Evolutionary conservation across 2,113 vertebrate species (phyloP).

Genomic region (cat (Felis catus)): DNA sequence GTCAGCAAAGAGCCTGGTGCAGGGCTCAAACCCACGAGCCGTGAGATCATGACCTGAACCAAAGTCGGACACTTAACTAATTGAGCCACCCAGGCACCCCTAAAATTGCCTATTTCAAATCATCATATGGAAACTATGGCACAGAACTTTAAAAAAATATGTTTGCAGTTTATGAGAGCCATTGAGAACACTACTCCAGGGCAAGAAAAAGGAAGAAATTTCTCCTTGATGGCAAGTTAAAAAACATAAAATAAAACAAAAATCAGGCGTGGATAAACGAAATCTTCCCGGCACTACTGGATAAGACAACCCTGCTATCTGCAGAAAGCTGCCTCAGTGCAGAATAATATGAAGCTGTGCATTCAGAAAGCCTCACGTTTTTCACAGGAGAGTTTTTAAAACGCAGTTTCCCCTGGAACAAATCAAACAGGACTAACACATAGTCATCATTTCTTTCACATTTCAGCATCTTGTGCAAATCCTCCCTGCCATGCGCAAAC

Average conservation of each 20-base stretch:
- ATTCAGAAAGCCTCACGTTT: background rate
- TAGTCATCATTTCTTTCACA: background rate
- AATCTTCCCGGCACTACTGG: background rate
- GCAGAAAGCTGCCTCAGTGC: background rate
- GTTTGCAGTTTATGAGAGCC: conserved; percentile 31
- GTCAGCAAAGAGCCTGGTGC: too few relatives aligned
- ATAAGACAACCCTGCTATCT: background rate
- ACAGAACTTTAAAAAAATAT: conserved; percentile 63
- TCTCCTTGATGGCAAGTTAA: conserved; percentile 63
- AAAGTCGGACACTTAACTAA: too few relatives aligned
- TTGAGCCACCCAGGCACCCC: too few relatives aligned
- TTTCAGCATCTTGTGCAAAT: background rate
- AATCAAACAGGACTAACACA: background rate
- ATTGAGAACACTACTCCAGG: conserved; percentile 49
- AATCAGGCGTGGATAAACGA: conserved; percentile 36
- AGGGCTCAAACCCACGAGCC: too few relatives aligned
- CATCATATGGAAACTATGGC: conserved; percentile 25
- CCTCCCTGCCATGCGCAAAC: background rate
- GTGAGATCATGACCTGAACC: too few relatives aligned
- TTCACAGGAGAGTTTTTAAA: background rate
- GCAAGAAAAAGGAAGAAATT: conserved; percentile 63
- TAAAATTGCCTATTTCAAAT: background rate
- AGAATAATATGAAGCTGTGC: background rate
- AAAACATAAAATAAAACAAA: conserved; percentile 42
- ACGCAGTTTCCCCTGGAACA: background rate